phyloP scores from a whole-genome alignment of 2,888 invertebrate genomes.

The Protophormia terraenovae region DNA sequence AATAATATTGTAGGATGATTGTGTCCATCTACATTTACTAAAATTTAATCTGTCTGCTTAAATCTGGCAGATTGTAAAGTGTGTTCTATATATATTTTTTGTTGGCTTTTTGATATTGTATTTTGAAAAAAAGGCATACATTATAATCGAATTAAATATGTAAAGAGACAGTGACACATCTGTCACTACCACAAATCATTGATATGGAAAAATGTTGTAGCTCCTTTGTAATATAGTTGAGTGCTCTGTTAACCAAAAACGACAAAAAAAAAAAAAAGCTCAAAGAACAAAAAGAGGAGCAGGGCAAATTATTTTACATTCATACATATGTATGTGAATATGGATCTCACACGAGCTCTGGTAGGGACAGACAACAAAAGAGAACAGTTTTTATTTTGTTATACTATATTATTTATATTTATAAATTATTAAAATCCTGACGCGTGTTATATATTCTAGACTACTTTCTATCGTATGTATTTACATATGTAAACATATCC shows the following conservation, averaged over 20 bases:
- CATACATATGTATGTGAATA: neutral
- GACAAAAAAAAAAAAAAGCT: neutral
- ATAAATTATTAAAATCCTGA: neutral
- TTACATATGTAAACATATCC: neutral
- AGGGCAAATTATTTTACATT: neutral
- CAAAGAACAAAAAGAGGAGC: neutral
- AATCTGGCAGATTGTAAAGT: constrained; percentile 29
- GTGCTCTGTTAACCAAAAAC: neutral
- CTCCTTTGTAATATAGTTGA: constrained; percentile 3
- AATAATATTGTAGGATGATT: neutral
- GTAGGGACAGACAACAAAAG: constrained; percentile 14
- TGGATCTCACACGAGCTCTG: neutral
- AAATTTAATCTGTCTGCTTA: constrained; percentile 32
- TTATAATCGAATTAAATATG: constrained; percentile 43
- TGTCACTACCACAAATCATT: constrained; percentile 44
- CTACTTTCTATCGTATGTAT: neutral
- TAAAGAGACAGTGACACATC: constrained; percentile 41
- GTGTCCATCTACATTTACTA: neutral
- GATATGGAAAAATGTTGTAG: constrained; percentile 28
- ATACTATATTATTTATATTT: neutral
- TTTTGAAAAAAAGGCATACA: neutral
- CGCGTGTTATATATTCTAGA: neutral
- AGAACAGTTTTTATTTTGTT: neutral
- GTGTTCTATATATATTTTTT: neutral
- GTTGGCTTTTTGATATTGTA: neutral